Evolutionary conservation across 2,113 vertebrate species (phyloP).

Genomic region (Suricata suricatta): DNA sequence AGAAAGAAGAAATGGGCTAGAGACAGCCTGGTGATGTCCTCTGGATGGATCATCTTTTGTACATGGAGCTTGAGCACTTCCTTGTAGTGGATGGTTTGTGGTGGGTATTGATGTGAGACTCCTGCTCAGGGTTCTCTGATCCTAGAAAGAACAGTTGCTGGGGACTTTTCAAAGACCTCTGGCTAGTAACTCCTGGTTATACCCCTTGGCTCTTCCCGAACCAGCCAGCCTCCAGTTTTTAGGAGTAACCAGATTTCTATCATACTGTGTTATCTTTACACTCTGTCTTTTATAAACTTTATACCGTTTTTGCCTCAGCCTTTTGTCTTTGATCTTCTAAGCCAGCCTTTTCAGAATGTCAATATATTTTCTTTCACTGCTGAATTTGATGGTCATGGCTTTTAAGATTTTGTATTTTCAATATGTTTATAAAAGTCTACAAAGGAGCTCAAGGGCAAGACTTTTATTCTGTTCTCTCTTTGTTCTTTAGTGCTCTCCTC

Average conservation of each 20-base stretch:
- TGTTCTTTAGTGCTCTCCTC: neutral
- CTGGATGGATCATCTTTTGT: neutral
- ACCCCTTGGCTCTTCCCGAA: neutral
- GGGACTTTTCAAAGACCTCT: neutral
- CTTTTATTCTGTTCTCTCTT: neutral
- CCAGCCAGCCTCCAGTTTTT: neutral
- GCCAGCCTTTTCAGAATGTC: constrained; percentile 34
- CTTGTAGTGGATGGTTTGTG: neutral
- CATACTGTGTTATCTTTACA: neutral
- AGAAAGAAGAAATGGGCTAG: neutral
- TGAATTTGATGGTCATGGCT: constrained; percentile 25
- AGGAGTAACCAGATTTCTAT: neutral
- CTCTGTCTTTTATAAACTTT: neutral
- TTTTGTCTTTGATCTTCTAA: constrained; percentile 31
- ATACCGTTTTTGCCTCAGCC: neutral
- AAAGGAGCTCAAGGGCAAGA: constrained; percentile 9
- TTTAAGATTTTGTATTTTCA: constrained; percentile 41
- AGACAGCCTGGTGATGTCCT: neutral
- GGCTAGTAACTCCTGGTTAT: neutral
- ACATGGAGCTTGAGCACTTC: rapidly evolving
- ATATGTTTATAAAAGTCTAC: constrained; percentile 39
- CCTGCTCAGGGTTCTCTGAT: neutral
- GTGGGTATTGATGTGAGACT: neutral
- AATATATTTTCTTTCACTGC: constrained; percentile 25
- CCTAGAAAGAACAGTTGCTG: neutral